Evolutionary conservation across 1,140 invertebrate species (phyloP).

Genomic region (Yoshiicerus persimilis): DNA sequence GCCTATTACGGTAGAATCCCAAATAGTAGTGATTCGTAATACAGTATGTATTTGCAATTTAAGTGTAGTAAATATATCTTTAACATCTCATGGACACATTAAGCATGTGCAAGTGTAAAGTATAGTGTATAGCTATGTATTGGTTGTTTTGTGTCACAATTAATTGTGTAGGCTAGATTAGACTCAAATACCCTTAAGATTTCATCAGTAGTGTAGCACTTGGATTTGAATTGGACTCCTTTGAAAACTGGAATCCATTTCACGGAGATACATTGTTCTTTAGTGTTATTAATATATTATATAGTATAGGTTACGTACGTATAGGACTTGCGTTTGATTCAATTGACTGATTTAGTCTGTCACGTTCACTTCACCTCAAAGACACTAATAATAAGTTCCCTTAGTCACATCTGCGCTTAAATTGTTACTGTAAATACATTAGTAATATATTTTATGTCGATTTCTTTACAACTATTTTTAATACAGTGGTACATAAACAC

Average conservation of each 20-base stretch:
- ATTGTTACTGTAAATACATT: neutral
- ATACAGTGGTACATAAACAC: neutral
- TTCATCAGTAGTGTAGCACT: neutral
- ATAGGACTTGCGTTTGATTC: neutral
- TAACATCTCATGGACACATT: neutral
- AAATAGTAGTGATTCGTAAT: neutral
- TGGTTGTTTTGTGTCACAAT: neutral
- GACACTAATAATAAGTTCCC: slow-evolving; percentile 14
- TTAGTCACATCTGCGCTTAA: slow-evolving; percentile 1
- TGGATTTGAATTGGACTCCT: neutral
- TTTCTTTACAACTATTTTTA: neutral
- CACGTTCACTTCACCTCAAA: neutral
- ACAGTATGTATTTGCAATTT: neutral
- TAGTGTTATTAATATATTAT: neutral
- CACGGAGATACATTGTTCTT: neutral
- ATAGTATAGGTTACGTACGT: too few relatives aligned
- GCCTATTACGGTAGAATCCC: too few relatives aligned
- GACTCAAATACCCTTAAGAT: slow-evolving; percentile 16
- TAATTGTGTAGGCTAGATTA: slow-evolving; percentile 5
- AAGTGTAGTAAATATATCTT: neutral
- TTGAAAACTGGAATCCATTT: neutral
- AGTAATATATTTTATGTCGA: neutral
- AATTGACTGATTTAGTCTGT: neutral
- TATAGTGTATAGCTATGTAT: neutral
- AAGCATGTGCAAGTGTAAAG: neutral